Base-by-base conservation (phyloP, 2,113 vertebrate genomes). In the Neopipo cinnamomea region DNA sequence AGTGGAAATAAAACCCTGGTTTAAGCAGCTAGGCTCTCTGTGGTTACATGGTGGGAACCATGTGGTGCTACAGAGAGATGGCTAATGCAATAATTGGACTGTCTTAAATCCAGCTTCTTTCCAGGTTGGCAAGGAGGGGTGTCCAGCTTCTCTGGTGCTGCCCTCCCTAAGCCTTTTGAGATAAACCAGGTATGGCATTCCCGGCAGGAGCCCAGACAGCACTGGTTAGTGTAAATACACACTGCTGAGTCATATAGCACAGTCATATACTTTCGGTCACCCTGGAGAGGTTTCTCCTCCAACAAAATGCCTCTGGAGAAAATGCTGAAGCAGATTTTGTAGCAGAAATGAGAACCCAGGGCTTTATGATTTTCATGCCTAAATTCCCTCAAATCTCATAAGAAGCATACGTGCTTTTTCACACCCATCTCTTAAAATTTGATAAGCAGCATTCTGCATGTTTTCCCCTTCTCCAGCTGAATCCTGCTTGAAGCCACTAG, bases 381-480 rank as follows among this genome's bases (percentile, higher is more conserved):
- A 3, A 58, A 12, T 85, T 62, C 6, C 11, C 21, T 20, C 11
- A 31, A 12, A 44, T 65, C 27, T 85, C 49, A 52, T 17, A 72
- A 50, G 68, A 71, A 65, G 30, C 7, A 52, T 12, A 5, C 11
- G 3, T 37, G 10, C 5, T 47, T 94, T 86, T 85, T 47, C 18
- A 6, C 27, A 62, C 50, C n/a, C 17, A 2, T 27, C 39, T 53
- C 44, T 46, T 56, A 62, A 66, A 82, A 61, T 41, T n/a, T 53
- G 13, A 16, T 79, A 31, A 67, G 31, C 15, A 35, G 30, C 1
- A 0, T 56, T 84, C 53, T 49, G n/a, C 1, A 0, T 6, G 4
- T 92, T 63, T 71, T 68, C 14, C 3, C 14, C 21, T 76, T 61
- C 70, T 70, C 17, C 52, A 65, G 66, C 28, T 61, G 66, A 81